Evolutionary conservation across 2,888 invertebrate genomes (phyloP).

Genomic region (Caenorhabditis doughertyi): DNA sequence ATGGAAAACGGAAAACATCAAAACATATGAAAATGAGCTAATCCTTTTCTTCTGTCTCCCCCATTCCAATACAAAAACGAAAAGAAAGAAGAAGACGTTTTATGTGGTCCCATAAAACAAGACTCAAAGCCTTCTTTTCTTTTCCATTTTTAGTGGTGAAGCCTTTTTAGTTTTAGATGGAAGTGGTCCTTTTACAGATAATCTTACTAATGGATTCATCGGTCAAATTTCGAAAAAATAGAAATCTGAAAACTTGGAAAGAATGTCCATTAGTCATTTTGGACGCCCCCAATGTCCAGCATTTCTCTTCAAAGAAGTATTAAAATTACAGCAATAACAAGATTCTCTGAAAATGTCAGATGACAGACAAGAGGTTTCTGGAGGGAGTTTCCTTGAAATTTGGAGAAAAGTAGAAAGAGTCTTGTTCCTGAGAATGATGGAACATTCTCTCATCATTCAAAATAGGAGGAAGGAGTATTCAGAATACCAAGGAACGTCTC

Average conservation of each 20-base stretch:
- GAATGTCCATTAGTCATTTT: background rate
- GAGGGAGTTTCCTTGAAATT: background rate
- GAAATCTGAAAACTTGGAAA: background rate
- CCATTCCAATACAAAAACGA: no score
- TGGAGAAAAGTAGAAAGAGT: background rate
- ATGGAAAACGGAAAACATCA: slow-evolving; percentile 11
- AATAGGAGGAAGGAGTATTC: background rate
- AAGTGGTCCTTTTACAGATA: background rate
- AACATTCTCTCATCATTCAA: background rate
- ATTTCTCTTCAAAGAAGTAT: background rate
- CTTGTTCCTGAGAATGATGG: slow-evolving; percentile 51
- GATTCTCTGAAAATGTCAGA: background rate
- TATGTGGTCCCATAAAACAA: slow-evolving; percentile 28
- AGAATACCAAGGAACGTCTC: background rate
- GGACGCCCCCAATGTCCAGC: background rate
- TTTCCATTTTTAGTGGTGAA: no score
- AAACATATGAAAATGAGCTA: slow-evolving; percentile 27
- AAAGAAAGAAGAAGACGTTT: slow-evolving; percentile 6
- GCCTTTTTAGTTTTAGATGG: no score
- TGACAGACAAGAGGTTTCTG: background rate
- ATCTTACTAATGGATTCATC: slow-evolving; percentile 26
- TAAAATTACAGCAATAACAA: background rate
- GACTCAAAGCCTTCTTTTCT: background rate
- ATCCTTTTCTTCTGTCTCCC: slow-evolving; percentile 1
- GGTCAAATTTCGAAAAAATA: background rate